These are phyloP conservation scores for Phaetusa simplex DNA, from an alignment of 2,113 vertebrate genomes.

Conservation along the genomic window DNA sequence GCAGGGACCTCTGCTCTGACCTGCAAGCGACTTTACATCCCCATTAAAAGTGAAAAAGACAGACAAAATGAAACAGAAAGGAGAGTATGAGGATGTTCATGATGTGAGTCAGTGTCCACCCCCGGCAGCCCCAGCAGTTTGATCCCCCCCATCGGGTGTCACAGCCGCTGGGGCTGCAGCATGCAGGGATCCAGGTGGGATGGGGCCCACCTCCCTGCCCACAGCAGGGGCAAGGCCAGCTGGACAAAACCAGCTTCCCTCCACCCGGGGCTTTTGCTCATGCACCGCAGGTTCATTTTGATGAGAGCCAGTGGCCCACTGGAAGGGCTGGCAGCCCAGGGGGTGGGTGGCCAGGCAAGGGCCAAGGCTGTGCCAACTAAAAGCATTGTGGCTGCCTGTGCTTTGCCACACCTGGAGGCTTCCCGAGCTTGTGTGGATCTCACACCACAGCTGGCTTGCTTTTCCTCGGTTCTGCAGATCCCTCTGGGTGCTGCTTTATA, in stretches of 20 bases:
- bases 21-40: neutral
- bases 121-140: neutral
- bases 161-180: neutral
- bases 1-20: neutral
- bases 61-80: neutral
- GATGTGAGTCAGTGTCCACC: neutral
- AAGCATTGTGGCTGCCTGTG: neutral
- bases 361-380: neutral
- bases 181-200: neutral
- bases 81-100: neutral
- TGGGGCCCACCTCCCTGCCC: neutral
- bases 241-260: neutral
- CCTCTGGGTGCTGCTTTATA: neutral
- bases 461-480: neutral
- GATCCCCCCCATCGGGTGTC: rapidly evolving
- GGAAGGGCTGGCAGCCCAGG: neutral
- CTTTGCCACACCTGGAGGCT: neutral
- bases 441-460: neutral
- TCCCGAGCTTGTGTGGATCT: neutral
- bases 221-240: neutral
- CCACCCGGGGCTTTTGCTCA: neutral
- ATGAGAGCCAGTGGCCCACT: neutral
- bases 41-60: neutral
- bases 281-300: neutral
- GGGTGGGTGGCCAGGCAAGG: neutral